Base-by-base conservation (phyloP, 2,888 invertebrate species). In the Tenthredo scrophulariae region DNA sequence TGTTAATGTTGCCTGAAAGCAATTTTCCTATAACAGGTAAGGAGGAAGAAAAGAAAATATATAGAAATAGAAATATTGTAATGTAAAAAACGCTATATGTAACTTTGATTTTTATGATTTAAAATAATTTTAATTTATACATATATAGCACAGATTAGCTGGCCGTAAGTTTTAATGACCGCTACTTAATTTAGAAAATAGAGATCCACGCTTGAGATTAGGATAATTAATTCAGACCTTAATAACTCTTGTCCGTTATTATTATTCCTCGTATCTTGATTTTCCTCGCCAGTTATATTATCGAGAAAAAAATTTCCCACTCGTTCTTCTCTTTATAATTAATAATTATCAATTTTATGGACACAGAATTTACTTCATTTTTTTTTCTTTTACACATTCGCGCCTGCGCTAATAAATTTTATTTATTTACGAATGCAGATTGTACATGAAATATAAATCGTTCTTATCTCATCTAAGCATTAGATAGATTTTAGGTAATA, bases 21-120 rank as follows among this genome's bases (percentile, higher is more conserved):
- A 91, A 91, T 85, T 93, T 93, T 93, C 93, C 93, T 92, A 91
- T 93, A 85, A 92, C 93, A 93, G 93, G 93, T 93, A 91, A 91
- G 80, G 9, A 10, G 10, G 26, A 58, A 37, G n/a, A 80, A 26
- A 26, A 62, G 62, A 50, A 46, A 40, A 79, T 29, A 29, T 15
- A 65, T 29, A 5, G 5, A 58, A 79, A 18, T 22, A 33, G 54
- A 79, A 33, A 67, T 58, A 58, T 9, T 29, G 0, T 13, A 29
- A 65, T n/a, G 5, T n/a, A 62, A 22, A 62, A 26, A 62, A 26
- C n/a, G 10, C n/a, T n/a, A n/a, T 9, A 62, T 10, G 26, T 22
- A 7, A 22, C 0, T 62, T 26, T 22, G 10, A 62, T 18, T 50
- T 50, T 50, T 18, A 18, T 5, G 0, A 50, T 50, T 50, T 18